Evolutionary conservation across 2,888 invertebrate species (phyloP), one percentile per base, ranked within the genome.

Genomic region (Chrysopilus asiliformis): DNA sequence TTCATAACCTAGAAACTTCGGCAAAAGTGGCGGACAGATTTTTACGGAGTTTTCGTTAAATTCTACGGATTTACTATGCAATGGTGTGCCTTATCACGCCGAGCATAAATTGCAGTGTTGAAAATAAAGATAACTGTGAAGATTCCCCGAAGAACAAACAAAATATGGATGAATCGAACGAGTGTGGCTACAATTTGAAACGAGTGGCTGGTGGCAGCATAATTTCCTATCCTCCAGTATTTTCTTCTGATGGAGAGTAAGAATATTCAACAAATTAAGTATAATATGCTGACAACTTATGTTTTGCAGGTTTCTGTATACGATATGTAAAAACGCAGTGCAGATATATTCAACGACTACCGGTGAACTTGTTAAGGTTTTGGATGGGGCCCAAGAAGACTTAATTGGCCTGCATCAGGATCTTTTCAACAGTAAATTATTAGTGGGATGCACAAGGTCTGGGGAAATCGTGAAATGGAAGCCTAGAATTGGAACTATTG

Each of bases 341-440:
- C 68, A 72, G 46, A 70, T 74, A 2, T 80, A 72, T 50, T 77
- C 71, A 47, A 68, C 72, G 1, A 63, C 65, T 48, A 80, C 80
- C 3, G 78, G 76, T 1, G 74, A 77, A 49, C 65, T 71, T 43
- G 60, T 75, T 2, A 62, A 67, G 36, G 68, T 71, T 45, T 69
- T 75, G 34, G 66, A 66, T 42, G 72, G 72, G 16, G 65, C 71
- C 14, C 57, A 55, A 13, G 53, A 65, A 5, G 63, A 71, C n/a
- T 30, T 64, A 13, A 64, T 71, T 20, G 69, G 69, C 19, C 64
- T 75, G 46, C 57, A 64, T 35, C 49, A 68, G 31, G 65, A 68
- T 42, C 53, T 64, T 14, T 60, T 56, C 35, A 61, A 62, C 49
- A 48, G 55, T 17, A 66, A 67, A 44, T 55, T 58, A 16, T 60